phyloP scores from a whole-genome alignment of 2,113 vertebrate genomes.

The Lamprotornis superbus region DNA sequence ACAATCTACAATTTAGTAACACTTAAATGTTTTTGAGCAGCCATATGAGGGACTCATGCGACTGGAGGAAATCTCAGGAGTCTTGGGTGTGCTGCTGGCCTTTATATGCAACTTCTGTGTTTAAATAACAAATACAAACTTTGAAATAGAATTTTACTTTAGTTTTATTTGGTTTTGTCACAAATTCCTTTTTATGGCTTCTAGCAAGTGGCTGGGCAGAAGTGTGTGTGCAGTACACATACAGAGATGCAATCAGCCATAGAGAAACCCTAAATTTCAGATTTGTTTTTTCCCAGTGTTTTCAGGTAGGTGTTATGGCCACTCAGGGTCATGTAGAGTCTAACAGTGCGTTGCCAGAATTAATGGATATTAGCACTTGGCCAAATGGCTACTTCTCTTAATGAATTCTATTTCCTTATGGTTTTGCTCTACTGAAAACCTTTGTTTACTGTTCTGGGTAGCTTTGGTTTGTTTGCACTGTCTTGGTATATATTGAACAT shows the following conservation, averaged over 20 bases:
- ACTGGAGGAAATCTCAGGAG: background rate
- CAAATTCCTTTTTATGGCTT: background rate
- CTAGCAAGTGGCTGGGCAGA: background rate
- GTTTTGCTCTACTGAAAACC: background rate
- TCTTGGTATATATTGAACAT: background rate
- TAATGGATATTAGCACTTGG: background rate
- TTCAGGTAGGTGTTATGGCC: background rate
- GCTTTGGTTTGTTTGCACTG: background rate
- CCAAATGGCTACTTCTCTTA: background rate
- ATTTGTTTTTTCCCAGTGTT: accelerated
- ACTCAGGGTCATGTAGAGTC: background rate
- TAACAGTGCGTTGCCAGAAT: background rate
- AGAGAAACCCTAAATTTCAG: background rate
- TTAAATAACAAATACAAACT: background rate
- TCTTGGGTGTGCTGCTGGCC: background rate
- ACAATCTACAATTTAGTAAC: background rate
- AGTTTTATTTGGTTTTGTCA: background rate
- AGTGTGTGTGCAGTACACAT: background rate
- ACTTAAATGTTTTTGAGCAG: background rate
- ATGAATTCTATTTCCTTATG: background rate
- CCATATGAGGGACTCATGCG: background rate
- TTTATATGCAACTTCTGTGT: background rate
- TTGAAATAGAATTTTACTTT: background rate
- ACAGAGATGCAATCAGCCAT: background rate
- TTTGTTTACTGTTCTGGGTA: background rate